phyloP scores from a whole-genome alignment of 2,797 vertebrate species.

The Siniperca obscura region DNA sequence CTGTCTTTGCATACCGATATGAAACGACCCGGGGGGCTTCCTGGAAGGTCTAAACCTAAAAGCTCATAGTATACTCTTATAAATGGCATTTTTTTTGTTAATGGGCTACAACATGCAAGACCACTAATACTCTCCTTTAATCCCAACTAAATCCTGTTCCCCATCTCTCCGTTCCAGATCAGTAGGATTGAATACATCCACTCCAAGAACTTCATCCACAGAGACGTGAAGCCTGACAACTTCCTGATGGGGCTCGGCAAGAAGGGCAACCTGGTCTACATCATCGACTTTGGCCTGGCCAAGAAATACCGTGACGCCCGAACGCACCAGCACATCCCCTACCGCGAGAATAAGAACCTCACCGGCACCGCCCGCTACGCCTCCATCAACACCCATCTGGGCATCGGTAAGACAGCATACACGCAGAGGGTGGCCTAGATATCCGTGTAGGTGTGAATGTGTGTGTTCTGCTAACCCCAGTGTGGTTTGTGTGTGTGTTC shows the following conservation, averaged over 20 bases:
- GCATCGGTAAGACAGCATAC: conserved; percentile 88
- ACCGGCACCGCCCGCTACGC: conserved; percentile 97
- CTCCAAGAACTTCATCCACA: conserved; percentile 99
- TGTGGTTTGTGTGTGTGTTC: conserved; percentile 10
- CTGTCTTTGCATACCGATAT: background rate
- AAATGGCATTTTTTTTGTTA: background rate
- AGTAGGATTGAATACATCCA: conserved; percentile 98
- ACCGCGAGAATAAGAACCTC: conserved; percentile 98
- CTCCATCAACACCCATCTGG: conserved; percentile 98
- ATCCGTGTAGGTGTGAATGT: conserved; percentile 18
- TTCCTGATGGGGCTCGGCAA: conserved; percentile 98
- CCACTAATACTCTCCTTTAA: background rate
- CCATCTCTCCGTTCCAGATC: conserved; percentile 83
- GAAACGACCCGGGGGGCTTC: background rate
- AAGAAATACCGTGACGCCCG: conserved; percentile 97
- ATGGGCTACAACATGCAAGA: background rate
- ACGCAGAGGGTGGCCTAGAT: background rate
- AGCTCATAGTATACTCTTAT: background rate
- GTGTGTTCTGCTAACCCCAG: conserved; percentile 6
- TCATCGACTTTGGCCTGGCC: conserved; percentile 97
- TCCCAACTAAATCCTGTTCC: background rate
- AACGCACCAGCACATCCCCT: conserved; percentile 98
- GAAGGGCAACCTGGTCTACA: conserved; percentile 97
- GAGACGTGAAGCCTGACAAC: conserved; percentile 98
- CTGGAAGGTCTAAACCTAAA: background rate